Base-by-base conservation (phyloP, 2,797 vertebrate species). In the Ctenopoma kingsleyae region DNA sequence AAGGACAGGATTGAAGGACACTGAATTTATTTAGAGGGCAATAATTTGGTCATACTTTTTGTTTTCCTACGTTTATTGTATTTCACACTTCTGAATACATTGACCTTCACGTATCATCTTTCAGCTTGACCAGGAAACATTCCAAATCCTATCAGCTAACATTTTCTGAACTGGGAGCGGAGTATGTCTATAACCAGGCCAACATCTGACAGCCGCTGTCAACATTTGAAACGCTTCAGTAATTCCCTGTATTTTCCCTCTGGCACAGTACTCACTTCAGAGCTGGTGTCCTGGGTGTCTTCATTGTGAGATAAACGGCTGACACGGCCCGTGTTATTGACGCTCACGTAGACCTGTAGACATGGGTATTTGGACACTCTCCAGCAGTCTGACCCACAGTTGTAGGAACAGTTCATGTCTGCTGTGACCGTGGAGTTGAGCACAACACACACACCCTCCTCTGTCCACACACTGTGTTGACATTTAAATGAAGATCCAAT, bases 261-360 rank as follows among this genome's bases (percentile, higher is more conserved):
- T 81, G 82, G 81, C 72, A 20, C 67, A 8, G 64, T 74, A 82
- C 88, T 93, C 82, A 98, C 98, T 95, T 99, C 96, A 43, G 95
- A 94, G 92, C 95, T 97, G 82, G 94, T 89, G 78, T 96, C 96
- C 88, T 96, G 95, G 4, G 95, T 96, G 91, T 98, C 97, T 81
- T 99, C 96, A 0, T 95, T 97, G 92, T 97, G 96, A 87, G 96
- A 97, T 75, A 99, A 95, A 47, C 96, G 95, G 70, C 93, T 91
- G 85, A 96, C 92, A 71, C 95, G 95, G 38, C 96, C 96, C 0
- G 96, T 97, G 88, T 93, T 93, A 50, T 96, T 98, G 91, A 99
- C 87, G 84, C 96, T 98, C 81, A 99, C 97, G 0, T 96, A 98
- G 81, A 98, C 96, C 93, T 98, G 97, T 74, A 99, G 95, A 91